Base-by-base conservation (phyloP, 2,113 vertebrate genomes). In the Lepisosteus osseus region DNA sequence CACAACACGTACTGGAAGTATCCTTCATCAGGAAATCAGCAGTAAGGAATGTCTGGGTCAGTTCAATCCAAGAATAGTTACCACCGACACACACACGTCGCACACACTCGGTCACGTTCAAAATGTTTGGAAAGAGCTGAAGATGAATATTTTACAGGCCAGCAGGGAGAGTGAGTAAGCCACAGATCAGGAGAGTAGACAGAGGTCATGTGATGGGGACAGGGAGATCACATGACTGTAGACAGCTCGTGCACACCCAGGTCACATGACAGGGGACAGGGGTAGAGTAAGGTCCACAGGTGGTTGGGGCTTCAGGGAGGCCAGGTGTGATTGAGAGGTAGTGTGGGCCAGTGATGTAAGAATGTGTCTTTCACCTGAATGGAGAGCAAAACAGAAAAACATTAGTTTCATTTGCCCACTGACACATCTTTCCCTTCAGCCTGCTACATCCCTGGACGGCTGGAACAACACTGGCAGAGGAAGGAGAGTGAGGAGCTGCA, bases 291-390 rank as follows among this genome's bases (percentile, higher is more conserved):
- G 79, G 69, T 75, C 40, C 65, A 72, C 47, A 73, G 55, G 54
- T 55, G 54, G 15, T 2, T 6, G 40, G 74, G 73, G 74, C 7
- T 69, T 59, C n/a, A 17, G 11, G 69, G 43, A 55, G 12, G 29
- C 29, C 15, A 17, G 13, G 17, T 29, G 44, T 40, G 54, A 29
- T 13, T n/a, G 44, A 40, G 13, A 9, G 74, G 51, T 73, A 66
- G 54, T 74, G 17, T 74, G 72, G 70, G 74, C 75, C 1, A 75
- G 82, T 66, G 56, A 29, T 54, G 65, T 40, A 55, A 64, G 61
- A 69, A 72, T 70, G 54, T 69, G 69, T 54, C 72, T 85, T 88
- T 92, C 86, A 92, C 91, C 91, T 92, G 81, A 75, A 77, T 77
- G 76, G 84, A 87, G 75, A 83, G 85, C 68, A 85, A 83, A 84